Evolutionary conservation across 2,113 vertebrate species (phyloP).

Genomic region (Sorex fumeus): DNA sequence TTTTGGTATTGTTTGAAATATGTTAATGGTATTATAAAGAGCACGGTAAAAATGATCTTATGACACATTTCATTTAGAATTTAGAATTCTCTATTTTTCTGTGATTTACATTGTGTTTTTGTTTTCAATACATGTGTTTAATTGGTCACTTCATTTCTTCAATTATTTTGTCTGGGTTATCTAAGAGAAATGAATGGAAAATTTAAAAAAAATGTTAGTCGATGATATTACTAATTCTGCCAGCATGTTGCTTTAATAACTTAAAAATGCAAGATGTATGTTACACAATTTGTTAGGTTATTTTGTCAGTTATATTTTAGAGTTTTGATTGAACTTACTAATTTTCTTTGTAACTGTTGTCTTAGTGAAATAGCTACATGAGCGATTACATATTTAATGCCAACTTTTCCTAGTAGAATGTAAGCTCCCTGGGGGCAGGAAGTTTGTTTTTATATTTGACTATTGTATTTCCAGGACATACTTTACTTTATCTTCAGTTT

Average conservation of each 20-base stretch:
- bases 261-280: neutral
- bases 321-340: neutral
- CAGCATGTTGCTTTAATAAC: neutral
- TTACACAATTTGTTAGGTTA: neutral
- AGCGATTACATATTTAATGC: conserved; percentile 6
- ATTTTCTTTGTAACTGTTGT: conserved; percentile 13
- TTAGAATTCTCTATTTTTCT: neutral
- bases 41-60: neutral
- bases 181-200: neutral
- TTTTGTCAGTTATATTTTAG: neutral
- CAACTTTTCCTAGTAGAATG: conserved; percentile 53
- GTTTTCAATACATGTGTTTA: neutral
- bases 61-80: conserved; percentile 22
- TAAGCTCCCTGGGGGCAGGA: conserved; percentile 73
- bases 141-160: conserved; percentile 12
- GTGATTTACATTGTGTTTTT: neutral
- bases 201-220: neutral
- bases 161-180: neutral
- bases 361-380: neutral
- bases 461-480: neutral
- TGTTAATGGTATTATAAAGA: neutral
- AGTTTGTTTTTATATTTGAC: neutral
- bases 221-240: neutral
- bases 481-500: conserved; percentile 22
- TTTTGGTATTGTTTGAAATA: conserved; percentile 1